Base-by-base conservation (phyloP, 2,888 invertebrate species). In the Beris chalybata region DNA sequence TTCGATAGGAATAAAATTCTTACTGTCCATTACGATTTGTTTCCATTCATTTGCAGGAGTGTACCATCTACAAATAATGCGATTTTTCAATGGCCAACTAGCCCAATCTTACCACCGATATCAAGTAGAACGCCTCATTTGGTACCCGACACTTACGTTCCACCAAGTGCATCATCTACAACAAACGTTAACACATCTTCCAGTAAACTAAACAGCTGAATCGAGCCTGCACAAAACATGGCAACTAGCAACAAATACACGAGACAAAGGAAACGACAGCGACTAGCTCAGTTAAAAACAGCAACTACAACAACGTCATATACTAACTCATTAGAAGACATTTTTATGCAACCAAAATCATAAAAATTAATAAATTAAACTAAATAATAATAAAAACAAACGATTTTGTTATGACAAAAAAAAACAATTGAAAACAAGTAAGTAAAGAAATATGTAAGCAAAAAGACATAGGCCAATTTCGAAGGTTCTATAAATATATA, bases 11-110 rank as follows among this genome's bases (percentile, higher is more conserved):
- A 7, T 38, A 38, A 38, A 7, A 38, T 38, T 48, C 48, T n/a
- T 13, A 45, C 47, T 45, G 15, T 22, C 22, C 22, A 50, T 50
- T 15, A 13, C 30, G 6, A 56, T 13, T n/a, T 56, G 6, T 56
- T 12, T 53, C 38, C 6, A 30, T 30, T 11, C 2, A 53, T 48
- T 69, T 85, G 75, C 77, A 84, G 86, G 73, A 85, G 86, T 74
- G 81, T 86, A 69, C 86, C 86, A 71, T 83, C 87, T 81, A 76
- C 80, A 74, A 79, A 76, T 74, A 78, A 86, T 72, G 84, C 85
- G 73, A 85, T 89, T 72, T 89, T 90, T 77, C 90, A 90, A 69
- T 92, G 92, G 92, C 91, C 92, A 71, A 89, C 88, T 70, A 90
- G 91, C 78, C 89, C 90, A 71, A 86, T 91, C 72, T 83, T 91